Evolutionary conservation across 2,113 vertebrate genomes (phyloP).

Genomic region (Centrocercus urophasianus): DNA sequence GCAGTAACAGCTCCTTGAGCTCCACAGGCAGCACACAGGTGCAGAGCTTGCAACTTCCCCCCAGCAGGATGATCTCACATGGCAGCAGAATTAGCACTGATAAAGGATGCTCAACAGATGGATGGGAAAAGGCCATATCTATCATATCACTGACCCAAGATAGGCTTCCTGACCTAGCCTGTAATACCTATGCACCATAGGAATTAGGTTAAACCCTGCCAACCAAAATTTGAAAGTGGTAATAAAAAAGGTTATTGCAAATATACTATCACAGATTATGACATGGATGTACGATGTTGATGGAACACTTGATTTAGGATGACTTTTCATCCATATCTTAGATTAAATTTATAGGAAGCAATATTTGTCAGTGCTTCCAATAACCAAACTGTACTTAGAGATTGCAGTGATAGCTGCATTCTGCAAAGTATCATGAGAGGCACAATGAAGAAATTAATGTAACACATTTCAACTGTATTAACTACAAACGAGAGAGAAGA

Average conservation of each 20-base stretch:
- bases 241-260: background rate
- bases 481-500: background rate
- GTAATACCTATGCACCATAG: background rate
- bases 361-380: background rate
- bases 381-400: background rate
- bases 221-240: background rate
- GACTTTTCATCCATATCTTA: background rate
- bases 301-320: background rate
- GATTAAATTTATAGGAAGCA: background rate
- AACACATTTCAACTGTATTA: background rate
- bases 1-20: background rate
- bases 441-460: background rate
- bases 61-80: background rate
- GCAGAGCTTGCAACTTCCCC: background rate
- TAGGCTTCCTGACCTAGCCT: background rate
- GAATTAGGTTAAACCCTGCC: background rate
- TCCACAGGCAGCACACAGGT: fast-evolving
- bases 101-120: background rate
- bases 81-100: background rate
- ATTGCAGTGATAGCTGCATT: background rate
- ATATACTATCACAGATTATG: background rate
- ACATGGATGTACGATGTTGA: background rate
- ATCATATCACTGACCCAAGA: fast-evolving
- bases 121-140: background rate
- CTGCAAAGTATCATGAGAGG: background rate